Percentiles rank a stretch among this genome's conserved stretches.
phyloP scores from a whole-genome alignment of 2,113 vertebrate genomes.

The Chloropsis hardwickii region DNA sequence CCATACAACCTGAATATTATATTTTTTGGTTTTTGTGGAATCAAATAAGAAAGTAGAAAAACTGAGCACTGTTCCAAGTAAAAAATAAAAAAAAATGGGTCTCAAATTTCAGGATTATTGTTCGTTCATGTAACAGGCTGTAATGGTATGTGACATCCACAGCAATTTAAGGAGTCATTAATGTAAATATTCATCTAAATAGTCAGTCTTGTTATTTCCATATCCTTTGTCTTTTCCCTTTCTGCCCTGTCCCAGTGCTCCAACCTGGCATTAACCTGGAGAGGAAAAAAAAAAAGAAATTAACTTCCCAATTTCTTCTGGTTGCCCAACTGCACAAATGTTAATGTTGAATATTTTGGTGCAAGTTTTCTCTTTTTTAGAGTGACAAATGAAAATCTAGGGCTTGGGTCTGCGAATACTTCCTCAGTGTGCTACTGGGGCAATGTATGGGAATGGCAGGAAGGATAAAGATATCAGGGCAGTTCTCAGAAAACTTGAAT shows the following conservation, averaged over 20 bases:
- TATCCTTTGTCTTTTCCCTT: not conserved
- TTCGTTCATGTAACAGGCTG: not conserved
- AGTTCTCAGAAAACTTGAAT: not conserved
- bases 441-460: not conserved
- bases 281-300: not conserved
- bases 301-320: accelerated
- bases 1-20: not conserved
- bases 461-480: not conserved
- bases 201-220: not conserved
- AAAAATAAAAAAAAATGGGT: not conserved
- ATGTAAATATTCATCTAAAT: not conserved
- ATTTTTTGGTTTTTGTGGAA: not conserved
- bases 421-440: not conserved
- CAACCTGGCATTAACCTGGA: not conserved
- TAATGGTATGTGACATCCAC: not conserved
- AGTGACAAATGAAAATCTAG: not conserved
- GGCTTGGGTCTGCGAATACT: not conserved
- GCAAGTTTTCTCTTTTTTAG: not conserved
- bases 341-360: not conserved
- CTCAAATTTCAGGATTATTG: not conserved
- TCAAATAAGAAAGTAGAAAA: not conserved
- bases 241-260: not conserved
- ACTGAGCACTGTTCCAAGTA: not conserved
- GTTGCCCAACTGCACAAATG: not conserved
- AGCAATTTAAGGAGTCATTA: not conserved